These are phyloP conservation scores for Argyrosomus regius DNA, from an alignment of 2,797 vertebrate genomes.

Conservation along the genomic window DNA sequence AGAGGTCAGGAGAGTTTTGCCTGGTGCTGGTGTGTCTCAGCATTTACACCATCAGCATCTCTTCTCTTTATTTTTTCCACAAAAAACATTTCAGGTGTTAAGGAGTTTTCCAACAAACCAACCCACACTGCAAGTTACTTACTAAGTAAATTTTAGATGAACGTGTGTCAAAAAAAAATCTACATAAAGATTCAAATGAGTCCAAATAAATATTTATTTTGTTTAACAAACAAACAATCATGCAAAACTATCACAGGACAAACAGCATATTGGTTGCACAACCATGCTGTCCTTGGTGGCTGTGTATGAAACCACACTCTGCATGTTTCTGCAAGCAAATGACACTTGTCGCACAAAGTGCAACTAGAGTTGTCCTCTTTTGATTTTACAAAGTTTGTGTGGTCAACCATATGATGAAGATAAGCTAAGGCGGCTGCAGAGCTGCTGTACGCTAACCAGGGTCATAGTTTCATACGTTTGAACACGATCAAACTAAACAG, in stretches of 20 bases:
- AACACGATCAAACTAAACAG: too few species aligned
- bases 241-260: not conserved
- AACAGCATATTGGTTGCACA: not conserved
- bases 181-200: not conserved
- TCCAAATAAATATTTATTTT: not conserved
- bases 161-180: not conserved
- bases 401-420: not conserved
- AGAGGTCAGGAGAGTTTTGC: constrained; percentile 29
- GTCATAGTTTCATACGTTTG: too few species aligned
- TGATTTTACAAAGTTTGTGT: not conserved
- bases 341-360: not conserved
- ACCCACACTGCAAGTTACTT: not conserved
- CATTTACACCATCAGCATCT: not conserved
- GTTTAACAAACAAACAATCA: not conserved
- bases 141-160: not conserved
- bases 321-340: not conserved
- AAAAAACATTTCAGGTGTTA: too few species aligned
- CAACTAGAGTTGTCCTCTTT: not conserved
- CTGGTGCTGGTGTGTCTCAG: not conserved
- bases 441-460: not conserved
- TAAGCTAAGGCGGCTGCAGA: constrained; percentile 6
- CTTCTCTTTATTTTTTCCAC: too few species aligned
- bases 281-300: not conserved
- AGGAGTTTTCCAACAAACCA: not conserved
- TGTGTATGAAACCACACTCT: not conserved